phyloP scores from a whole-genome alignment of 2,888 invertebrate genomes.

The Nesidiocoris tenuis region DNA sequence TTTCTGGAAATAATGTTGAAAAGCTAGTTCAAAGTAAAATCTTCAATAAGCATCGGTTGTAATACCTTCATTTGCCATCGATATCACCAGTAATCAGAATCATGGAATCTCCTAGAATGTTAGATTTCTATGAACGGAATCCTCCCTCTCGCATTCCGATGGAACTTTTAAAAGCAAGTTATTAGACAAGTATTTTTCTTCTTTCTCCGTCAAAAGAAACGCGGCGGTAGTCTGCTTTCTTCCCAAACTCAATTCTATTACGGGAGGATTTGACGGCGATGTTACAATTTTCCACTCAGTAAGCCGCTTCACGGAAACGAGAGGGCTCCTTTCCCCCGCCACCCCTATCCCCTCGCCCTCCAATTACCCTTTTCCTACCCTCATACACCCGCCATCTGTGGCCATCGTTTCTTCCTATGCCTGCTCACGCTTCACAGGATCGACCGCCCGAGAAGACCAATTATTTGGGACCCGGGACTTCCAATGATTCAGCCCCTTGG shows the following conservation, averaged over 20 bases:
- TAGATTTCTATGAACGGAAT: too few relatives aligned
- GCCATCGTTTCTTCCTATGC: background rate
- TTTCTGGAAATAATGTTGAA: too few relatives aligned
- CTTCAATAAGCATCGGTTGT: too few relatives aligned
- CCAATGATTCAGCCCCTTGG: slow-evolving; percentile 13
- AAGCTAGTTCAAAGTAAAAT: too few relatives aligned
- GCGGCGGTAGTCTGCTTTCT: background rate
- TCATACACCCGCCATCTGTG: background rate
- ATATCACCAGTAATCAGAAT: too few relatives aligned
- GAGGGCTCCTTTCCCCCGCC: background rate
- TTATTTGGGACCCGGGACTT: slow-evolving; percentile 9
- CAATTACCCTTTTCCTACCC: background rate
- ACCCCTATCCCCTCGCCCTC: background rate
- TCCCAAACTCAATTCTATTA: slow-evolving; percentile 12
- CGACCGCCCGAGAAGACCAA: slow-evolving; percentile 10
- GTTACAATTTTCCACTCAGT: slow-evolving; percentile 25
- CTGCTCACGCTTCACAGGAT: background rate
- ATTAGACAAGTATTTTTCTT: too few relatives aligned
- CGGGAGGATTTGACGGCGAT: slow-evolving; percentile 17
- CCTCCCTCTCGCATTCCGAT: too few relatives aligned
- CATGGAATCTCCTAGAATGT: too few relatives aligned
- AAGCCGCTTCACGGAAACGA: slow-evolving; percentile 11
- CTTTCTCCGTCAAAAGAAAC: background rate
- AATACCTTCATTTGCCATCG: too few relatives aligned
- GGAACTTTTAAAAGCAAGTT: too few relatives aligned